These are phyloP conservation scores for Neomicropteryx cornuta DNA, from an alignment of 1,140 invertebrate species.

Conservation along the genomic window DNA sequence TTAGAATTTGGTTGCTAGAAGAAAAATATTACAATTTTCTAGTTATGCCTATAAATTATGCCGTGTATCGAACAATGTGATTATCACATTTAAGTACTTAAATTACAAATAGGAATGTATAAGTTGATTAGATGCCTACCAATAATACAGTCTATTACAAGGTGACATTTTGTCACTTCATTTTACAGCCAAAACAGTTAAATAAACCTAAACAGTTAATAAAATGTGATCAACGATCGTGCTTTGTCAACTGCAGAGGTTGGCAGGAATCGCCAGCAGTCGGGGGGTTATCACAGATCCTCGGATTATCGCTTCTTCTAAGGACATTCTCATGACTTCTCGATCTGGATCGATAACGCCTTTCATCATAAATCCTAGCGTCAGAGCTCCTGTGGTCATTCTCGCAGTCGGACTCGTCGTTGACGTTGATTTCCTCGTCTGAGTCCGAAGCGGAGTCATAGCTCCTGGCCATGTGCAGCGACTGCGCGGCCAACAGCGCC, in stretches of 20 bases:
- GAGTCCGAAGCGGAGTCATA: constrained; percentile 44
- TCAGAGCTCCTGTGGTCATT: constrained; percentile 17
- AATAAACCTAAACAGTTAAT: too few species aligned
- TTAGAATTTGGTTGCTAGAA: too few species aligned
- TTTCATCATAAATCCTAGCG: constrained; percentile 4
- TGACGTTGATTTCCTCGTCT: constrained; percentile 62
- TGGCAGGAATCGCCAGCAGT: constrained; percentile 22
- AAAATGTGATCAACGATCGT: constrained; percentile 39
- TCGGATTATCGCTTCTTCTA: neutral
- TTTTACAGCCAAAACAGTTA: constrained; percentile 1
- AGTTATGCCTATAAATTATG: too few species aligned
- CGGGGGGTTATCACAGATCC: constrained; percentile 11
- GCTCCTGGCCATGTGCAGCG: constrained; percentile 22
- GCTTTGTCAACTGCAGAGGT: constrained; percentile 37
- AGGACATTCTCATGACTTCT: too few species aligned
- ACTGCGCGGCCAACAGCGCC: constrained; percentile 32
- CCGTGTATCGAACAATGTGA: too few species aligned
- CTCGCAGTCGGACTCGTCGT: constrained; percentile 46
- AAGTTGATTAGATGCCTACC: too few species aligned
- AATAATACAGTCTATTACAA: too few species aligned
- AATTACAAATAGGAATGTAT: too few species aligned
- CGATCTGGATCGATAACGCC: constrained; percentile 20
- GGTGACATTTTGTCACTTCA: neutral
- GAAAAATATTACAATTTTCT: too few species aligned
- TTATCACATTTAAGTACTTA: too few species aligned